phyloP scores from a whole-genome alignment of 2,113 vertebrate genomes.

The Corythoichthys intestinalis region DNA sequence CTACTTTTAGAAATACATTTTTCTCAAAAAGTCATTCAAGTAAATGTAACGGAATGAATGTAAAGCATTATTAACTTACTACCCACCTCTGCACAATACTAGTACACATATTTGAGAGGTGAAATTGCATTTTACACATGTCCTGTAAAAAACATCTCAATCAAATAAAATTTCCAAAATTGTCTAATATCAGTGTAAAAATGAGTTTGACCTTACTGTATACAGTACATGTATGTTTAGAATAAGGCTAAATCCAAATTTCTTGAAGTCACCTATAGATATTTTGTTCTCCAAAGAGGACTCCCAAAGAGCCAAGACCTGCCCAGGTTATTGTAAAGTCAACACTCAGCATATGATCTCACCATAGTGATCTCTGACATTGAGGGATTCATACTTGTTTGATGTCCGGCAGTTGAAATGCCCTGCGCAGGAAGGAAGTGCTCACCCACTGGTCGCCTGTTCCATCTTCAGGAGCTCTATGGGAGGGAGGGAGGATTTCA shows the following conservation, averaged over 20 bases:
- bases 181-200: no score
- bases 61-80: no score
- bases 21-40: no score
- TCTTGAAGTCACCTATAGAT: not conserved
- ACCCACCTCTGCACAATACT: no score
- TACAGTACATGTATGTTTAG: no score
- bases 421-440: slow-evolving; percentile 72
- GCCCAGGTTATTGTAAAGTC: slow-evolving; percentile 40
- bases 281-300: slow-evolving; percentile 3
- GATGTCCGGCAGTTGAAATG: slow-evolving; percentile 64
- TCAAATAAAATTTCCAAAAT: no score
- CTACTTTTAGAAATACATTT: no score
- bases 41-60: no score
- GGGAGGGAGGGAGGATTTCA: slow-evolving; percentile 66
- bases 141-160: no score
- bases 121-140: no score
- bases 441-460: slow-evolving; percentile 69
- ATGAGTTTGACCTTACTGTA: no score
- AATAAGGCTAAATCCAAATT: not conserved
- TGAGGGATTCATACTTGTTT: slow-evolving; percentile 60
- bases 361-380: slow-evolving; percentile 52
- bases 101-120: no score
- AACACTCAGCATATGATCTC: slow-evolving; percentile 43
- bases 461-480: slow-evolving; percentile 68
- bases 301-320: slow-evolving; percentile 20